These are phyloP conservation scores for Lucilia cuprina DNA, from an alignment of 1,140 invertebrate genomes.

Conservation along the genomic window DNA sequence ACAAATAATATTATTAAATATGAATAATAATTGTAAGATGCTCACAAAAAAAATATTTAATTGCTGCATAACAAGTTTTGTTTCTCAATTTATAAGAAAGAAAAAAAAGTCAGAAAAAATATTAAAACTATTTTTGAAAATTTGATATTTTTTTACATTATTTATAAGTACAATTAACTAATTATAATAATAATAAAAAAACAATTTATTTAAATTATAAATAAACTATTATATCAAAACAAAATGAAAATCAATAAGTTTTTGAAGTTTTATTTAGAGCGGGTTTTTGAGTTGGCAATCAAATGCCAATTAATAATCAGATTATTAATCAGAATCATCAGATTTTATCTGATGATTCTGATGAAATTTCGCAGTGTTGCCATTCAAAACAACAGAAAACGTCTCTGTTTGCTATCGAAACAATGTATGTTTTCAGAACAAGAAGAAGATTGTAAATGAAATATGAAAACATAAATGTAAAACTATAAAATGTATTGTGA, in stretches of 20 bases:
- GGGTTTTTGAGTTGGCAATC: no score
- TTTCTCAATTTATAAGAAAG: neutral
- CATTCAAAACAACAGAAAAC: no score
- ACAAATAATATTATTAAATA: neutral
- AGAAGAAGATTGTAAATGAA: no score
- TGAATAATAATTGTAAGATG: neutral
- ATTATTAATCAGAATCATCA: no score
- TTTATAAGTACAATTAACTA: neutral
- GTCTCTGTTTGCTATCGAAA: no score
- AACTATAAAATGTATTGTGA: no score
- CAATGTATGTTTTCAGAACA: no score
- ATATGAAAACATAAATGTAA: no score
- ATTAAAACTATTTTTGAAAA: conserved; percentile 2
- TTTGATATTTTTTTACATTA: conserved; percentile 11
- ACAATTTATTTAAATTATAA: neutral
- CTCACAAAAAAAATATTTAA: neutral
- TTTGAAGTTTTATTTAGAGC: neutral
- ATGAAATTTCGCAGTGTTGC: no score
- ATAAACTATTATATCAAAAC: neutral
- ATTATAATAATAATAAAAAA: neutral
- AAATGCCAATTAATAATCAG: no score
- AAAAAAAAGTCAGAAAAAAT: neutral
- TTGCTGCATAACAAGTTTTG: neutral
- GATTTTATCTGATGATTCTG: no score
- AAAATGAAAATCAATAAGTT: neutral